These are phyloP conservation scores for Monoplex corrugatus DNA, from an alignment of 2,888 invertebrate genomes.

Conservation along the genomic window DNA sequence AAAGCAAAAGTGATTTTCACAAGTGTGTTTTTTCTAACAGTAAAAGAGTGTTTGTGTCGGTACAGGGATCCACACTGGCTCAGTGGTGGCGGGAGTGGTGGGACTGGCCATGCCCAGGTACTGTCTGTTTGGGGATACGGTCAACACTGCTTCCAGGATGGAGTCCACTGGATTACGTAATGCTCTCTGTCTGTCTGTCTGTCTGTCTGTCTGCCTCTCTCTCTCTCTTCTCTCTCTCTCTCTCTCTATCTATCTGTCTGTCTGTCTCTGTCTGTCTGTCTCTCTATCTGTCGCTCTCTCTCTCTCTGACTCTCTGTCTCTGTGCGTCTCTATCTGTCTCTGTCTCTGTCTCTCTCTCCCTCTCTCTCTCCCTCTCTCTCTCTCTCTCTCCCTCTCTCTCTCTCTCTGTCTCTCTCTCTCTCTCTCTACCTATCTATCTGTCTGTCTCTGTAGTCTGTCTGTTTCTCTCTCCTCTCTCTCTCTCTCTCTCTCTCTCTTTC, in stretches of 20 bases:
- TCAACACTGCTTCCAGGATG: no score
- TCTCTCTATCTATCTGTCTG: not conserved
- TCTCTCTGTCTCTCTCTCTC: constrained; percentile 13
- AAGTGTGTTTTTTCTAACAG: no score
- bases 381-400: constrained; percentile 7
- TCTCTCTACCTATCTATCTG: no score
- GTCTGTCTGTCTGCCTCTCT: not conserved
- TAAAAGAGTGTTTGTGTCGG: no score
- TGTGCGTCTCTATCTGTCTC: not conserved
- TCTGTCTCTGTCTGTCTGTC: not conserved
- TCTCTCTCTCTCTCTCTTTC: not conserved
- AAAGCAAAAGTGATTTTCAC: no score
- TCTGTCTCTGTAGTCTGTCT: no score
- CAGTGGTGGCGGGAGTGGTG: constrained; percentile 8
- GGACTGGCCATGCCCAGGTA: not conserved
- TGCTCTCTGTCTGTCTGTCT: not conserved
- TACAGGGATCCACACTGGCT: not conserved
- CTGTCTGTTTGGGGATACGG: no score
- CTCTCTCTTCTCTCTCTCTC: not conserved
- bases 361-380: not conserved
- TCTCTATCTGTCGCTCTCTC: not conserved
- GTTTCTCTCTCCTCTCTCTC: not conserved
- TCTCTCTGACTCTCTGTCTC: not conserved
- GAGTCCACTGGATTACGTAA: no score
- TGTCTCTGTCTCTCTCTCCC: constrained; percentile 2